phyloP scores from a whole-genome alignment of 37 sponge, comb jelly and placozoan species.

The Halichondria panicea region DNA sequence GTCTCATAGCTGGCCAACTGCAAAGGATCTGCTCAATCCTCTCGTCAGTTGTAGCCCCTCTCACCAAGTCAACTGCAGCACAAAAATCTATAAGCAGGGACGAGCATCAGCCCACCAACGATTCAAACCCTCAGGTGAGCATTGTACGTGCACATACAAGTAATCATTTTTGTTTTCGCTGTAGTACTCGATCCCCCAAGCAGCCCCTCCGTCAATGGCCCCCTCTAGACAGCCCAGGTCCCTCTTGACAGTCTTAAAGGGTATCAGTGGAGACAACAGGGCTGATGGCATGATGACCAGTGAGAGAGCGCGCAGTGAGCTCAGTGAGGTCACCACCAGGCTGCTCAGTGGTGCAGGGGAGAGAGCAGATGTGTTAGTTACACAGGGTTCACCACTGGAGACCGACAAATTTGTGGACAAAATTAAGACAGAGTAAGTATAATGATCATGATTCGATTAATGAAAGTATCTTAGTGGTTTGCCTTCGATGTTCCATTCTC shows the following conservation, averaged over 20 bases:
- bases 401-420: not conserved
- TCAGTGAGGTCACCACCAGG: not conserved
- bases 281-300: not conserved
- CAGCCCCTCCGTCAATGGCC: not conserved
- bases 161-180: too few relatives aligned
- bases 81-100: too few relatives aligned
- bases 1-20: too few relatives aligned
- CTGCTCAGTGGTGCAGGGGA: not conserved
- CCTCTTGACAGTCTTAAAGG: slow-evolving; percentile 1
- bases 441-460: not conserved
- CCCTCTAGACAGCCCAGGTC: slow-evolving; percentile 22
- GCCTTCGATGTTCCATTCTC: not conserved
- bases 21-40: too few relatives aligned
- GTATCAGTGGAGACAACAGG: not conserved
- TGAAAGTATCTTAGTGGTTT: too few relatives aligned
- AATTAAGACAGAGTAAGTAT: slow-evolving; percentile 19
- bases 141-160: too few relatives aligned
- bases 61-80: too few relatives aligned
- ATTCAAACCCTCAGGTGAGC: too few relatives aligned
- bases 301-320: slow-evolving; percentile 7
- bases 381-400: not conserved
- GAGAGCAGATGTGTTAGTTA: not conserved
- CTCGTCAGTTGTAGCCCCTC: too few relatives aligned
- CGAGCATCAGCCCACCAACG: too few relatives aligned
- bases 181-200: too few relatives aligned